A percentile compares a stretch with the other conserved stretches of the same genome.
phyloP scores from a whole-genome alignment of 2,888 invertebrate genomes.

The Micoletzkya japonica region DNA sequence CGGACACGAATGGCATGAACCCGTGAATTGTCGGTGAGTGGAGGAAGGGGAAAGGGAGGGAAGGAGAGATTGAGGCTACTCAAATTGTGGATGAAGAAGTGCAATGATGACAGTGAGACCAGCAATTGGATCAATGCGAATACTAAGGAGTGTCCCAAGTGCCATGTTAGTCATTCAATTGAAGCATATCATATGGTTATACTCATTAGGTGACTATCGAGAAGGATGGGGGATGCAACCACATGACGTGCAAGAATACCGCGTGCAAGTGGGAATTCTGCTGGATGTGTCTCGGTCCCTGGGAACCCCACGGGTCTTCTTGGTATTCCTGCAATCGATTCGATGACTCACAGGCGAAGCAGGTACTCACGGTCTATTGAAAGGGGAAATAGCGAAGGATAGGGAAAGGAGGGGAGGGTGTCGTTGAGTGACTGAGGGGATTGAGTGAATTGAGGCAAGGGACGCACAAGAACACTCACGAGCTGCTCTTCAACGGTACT shows the following conservation, averaged over 20 bases:
- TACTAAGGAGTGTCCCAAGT: conserved; percentile 97
- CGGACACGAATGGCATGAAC: conserved; percentile 87
- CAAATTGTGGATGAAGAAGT: conserved; percentile 95
- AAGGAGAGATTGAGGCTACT: conserved; percentile 72
- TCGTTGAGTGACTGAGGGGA: neutral
- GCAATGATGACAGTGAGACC: conserved; percentile 97
- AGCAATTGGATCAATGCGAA: conserved; percentile 99
- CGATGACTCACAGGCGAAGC: conserved; percentile 16
- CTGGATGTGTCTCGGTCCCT: conserved; percentile 97
- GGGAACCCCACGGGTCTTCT: conserved; percentile 84
- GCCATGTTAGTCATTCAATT: conserved; percentile 73
- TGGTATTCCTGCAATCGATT: conserved; percentile 32
- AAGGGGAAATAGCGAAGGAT: neutral
- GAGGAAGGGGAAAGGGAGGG: neutral
- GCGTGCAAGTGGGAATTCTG: conserved; percentile 97
- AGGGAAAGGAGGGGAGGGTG: no score
- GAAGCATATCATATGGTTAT: neutral
- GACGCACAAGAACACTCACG: conserved; percentile 66
- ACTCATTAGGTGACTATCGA: conserved; percentile 68
- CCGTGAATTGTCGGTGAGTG: conserved; percentile 78
- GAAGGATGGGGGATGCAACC: conserved; percentile 94
- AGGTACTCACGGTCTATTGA: conserved; percentile 1
- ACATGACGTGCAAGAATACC: conserved; percentile 98
- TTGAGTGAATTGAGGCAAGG: neutral
- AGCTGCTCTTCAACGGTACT: conserved; percentile 89